Percentiles rank a stretch among this genome's conserved stretches.
phyloP scores from a whole-genome alignment of 30 jellyfish, hydroid and myxozoan genomes.

The Phacellophora camtschatica region DNA sequence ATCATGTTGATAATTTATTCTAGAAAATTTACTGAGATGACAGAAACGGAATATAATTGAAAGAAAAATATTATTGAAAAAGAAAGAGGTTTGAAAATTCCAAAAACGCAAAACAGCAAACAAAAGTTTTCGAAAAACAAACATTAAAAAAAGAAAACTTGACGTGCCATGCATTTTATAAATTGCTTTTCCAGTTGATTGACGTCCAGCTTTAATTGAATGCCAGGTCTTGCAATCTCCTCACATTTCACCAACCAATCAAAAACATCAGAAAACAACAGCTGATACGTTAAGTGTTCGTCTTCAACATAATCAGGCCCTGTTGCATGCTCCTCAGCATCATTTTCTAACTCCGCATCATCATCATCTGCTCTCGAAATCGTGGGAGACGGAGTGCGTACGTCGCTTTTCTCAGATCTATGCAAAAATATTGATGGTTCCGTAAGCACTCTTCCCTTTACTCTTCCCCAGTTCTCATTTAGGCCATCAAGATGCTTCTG shows the following conservation, averaged over 20 bases:
- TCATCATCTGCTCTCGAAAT: background rate
- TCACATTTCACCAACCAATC: constrained; percentile 79
- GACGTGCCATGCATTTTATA: constrained; percentile 14
- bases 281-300: constrained; percentile 69
- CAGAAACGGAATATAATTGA: too few species aligned
- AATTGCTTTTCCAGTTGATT: constrained; percentile 5
- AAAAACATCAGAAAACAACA: constrained; percentile 71
- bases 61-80: too few species aligned
- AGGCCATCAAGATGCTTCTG: constrained; percentile 77
- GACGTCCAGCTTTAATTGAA: background rate
- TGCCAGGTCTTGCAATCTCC: constrained; percentile 16
- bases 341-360: background rate
- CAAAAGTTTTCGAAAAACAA: too few species aligned
- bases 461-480: constrained; percentile 69
- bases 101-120: too few species aligned
- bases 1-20: too few species aligned
- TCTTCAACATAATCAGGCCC: constrained; percentile 40
- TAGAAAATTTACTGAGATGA: too few species aligned
- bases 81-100: background rate
- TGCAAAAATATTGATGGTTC: constrained; percentile 43
- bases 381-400: background rate
- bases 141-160: too few species aligned
- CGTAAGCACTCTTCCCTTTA: constrained; percentile 41
- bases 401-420: background rate
- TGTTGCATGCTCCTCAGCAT: background rate